Conservation (phyloP, 2,113 vertebrate genomes). For the Lontra canadensis region DNA sequence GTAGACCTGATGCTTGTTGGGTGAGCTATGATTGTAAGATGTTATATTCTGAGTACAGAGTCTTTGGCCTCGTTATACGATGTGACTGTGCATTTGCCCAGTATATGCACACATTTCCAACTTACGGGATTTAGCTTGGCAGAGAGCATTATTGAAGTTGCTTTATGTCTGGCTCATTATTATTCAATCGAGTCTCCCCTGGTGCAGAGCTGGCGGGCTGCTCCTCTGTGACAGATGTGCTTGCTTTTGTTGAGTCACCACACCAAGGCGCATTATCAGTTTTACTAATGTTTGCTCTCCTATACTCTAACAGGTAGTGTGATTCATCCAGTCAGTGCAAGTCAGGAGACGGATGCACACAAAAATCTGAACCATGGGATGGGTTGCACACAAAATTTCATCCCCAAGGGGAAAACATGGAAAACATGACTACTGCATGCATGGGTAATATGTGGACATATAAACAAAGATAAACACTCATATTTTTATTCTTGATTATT, state of each 20-base stretch:
- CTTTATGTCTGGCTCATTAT: constrained; percentile 81
- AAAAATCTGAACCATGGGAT: not conserved
- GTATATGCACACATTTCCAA: constrained; percentile 2
- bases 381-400: not conserved
- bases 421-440: not conserved
- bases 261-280: constrained; percentile 83
- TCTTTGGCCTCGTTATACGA: not conserved
- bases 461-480: not conserved
- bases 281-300: constrained; percentile 87
- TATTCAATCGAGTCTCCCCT: constrained; percentile 84
- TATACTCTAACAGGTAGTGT: constrained; percentile 82
- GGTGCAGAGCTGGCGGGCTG: constrained; percentile 82
- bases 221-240: constrained; percentile 85
- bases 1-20: not conserved
- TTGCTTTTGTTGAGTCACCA: constrained; percentile 85
- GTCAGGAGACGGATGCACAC: constrained; percentile 56
- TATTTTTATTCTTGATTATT: not conserved
- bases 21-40: not conserved
- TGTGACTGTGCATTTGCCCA: constrained; percentile 5
- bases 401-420: not conserved
- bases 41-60: not conserved
- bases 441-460: not conserved
- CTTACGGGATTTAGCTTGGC: constrained; percentile 80
- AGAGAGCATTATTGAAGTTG: constrained; percentile 70
- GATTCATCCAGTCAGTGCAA: constrained; percentile 79